Evolutionary conservation across 1,140 invertebrate species (phyloP), one percentile per base, ranked within the genome.

Genomic region (Eueides isabella): DNA sequence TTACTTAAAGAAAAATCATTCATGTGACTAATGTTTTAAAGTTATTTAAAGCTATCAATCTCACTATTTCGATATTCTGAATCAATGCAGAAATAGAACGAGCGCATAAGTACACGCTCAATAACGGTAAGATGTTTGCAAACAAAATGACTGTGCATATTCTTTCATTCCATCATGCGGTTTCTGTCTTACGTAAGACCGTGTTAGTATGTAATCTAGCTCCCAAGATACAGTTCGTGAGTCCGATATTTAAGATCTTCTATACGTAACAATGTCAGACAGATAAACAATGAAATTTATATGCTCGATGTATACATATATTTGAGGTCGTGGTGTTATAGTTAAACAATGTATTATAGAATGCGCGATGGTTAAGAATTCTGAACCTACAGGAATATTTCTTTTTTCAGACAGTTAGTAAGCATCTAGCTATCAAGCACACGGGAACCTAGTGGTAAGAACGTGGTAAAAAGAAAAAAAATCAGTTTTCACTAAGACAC

Each of bases 61-160:
- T n/a, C n/a, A n/a, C 6, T 44, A 19, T n/a, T 44, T 7, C 9
- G 23, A 12, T 55, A 7, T 23, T 55, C 2, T 55, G 7, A 55
- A 55, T 55, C 2, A 55, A 55, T 55, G 19, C 9, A 7, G 2
- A n/a, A n/a, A n/a, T n/a, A n/a, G n/a, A 55, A 55, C 23, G 2
- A 23, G 1, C 44, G 19, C 9, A 55, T n/a, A 55, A 55, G 9
- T 26, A 26, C 9, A 55, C 6, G n/a, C 23, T 23, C 19, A 55
- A 12, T 55, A 55, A 55, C 2, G 0, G 44, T 23, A 38, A 38
- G 14, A 44, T 77, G 41, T 73, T 69, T 70, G 68, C 66, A 75
- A 77, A 73, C 67, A 73, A 61, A 66, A 44, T 63, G 35, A 23
- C 61, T 61, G 19, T 62, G 44, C 65, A 75, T 48, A 72, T 72